These are phyloP conservation scores for Ptilonorhynchus violaceus DNA, from an alignment of 2,113 vertebrate genomes.

Conservation along the genomic window DNA sequence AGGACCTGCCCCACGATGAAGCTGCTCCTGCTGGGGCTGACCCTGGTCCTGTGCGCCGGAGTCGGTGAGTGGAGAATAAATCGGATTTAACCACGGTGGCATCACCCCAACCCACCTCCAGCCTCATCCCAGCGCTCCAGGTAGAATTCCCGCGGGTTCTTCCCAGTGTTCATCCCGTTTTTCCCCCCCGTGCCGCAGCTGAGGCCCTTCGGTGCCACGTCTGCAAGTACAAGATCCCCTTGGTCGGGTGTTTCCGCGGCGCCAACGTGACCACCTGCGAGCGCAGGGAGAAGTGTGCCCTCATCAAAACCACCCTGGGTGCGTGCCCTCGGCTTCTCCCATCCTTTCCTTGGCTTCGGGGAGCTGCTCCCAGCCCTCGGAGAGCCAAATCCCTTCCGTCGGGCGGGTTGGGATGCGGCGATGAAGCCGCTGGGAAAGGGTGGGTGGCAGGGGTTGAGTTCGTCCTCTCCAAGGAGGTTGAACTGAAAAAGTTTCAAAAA, in stretches of 20 bases:
- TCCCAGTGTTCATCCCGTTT: accelerated
- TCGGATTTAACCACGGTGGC: accelerated
- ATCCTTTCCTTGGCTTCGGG: background rate
- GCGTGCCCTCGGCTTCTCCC: accelerated
- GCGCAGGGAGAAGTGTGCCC: background rate
- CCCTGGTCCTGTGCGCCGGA: background rate
- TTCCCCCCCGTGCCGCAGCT: background rate
- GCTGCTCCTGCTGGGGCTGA: background rate
- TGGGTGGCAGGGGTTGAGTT: accelerated
- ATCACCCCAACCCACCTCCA: accelerated
- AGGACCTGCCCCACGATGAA: background rate
- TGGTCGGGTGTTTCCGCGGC: background rate
- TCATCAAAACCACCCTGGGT: conserved; percentile 6
- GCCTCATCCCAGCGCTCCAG: accelerated
- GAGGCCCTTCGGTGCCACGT: background rate
- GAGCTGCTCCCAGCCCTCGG: accelerated
- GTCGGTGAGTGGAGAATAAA: background rate
- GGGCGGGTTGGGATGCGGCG: accelerated
- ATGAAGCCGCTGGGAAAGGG: background rate
- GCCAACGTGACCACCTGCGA: background rate
- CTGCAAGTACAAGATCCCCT: conserved; percentile 13
- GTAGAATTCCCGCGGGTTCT: accelerated
- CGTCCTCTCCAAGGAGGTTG: accelerated
- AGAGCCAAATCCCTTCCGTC: accelerated
- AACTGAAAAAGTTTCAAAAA: background rate